phyloP scores from a whole-genome alignment of 1,140 invertebrate genomes.

The Vollenhovia emeryi region DNA sequence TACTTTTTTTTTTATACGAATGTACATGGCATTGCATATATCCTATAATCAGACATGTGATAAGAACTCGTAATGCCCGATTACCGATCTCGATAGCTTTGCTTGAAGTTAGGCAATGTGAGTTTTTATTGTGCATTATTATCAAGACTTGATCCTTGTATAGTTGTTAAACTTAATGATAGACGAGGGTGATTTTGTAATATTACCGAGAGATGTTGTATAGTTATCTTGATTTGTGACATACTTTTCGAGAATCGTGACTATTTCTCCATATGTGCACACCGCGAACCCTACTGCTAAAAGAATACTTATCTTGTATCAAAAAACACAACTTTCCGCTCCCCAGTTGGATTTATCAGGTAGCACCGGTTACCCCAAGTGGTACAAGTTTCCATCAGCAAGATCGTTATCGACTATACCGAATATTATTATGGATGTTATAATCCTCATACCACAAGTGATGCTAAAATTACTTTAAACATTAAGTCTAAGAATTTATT shows the following conservation, averaged over 20 bases:
- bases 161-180: slow-evolving; percentile 4
- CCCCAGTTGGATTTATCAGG: not conserved
- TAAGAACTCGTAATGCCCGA: not conserved
- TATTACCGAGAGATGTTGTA: not conserved
- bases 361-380: not conserved
- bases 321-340: slow-evolving; percentile 52
- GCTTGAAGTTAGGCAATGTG: not conserved
- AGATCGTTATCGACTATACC: not conserved
- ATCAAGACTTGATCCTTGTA: not conserved
- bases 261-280: not conserved
- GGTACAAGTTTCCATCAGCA: slow-evolving; percentile 6
- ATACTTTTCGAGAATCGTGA: slow-evolving; percentile 27
- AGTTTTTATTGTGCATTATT: not conserved
- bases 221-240: slow-evolving; percentile 36
- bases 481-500: slow-evolving; percentile 57
- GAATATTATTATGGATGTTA: not conserved
- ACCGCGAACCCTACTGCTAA: slow-evolving; percentile 2
- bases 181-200: not conserved
- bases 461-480: slow-evolving; percentile 51
- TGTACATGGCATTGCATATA: slow-evolving; percentile 6
- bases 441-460: slow-evolving; percentile 53
- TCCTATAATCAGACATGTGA: not conserved
- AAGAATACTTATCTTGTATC: slow-evolving; percentile 61
- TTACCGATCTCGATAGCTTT: not conserved
- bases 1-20: slow-evolving; percentile 24